Base-by-base conservation (phyloP, 2,797 vertebrate species). In the Heterohyrax brucei region DNA sequence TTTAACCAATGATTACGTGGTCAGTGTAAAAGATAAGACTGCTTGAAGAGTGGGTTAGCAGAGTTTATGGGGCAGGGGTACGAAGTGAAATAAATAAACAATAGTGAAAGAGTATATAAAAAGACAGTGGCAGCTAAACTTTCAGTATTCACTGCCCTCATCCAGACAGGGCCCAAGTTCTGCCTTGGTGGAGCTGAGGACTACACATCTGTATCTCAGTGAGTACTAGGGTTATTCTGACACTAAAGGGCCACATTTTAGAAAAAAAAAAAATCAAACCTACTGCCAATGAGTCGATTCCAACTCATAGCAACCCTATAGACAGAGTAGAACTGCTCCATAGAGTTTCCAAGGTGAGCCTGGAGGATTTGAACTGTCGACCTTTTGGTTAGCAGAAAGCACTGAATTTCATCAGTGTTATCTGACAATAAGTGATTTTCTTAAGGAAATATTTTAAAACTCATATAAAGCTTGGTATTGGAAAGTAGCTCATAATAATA, bases 21-120 rank as follows among this genome's bases (percentile, higher is more conserved):
- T 59, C 48, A 61, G 39, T 10, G 6, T 2, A 7, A 46, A 16
- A 66, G 0, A 0, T 16, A 1, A 4, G 19, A 16, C 26, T 18
- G 8, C 62, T 48, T 7, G 12, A 16, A 26, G 59, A 39, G 5
- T 24, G 1, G 4, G 33, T 19, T 24, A 7, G n/a, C n/a, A 50
- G 48, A n/a, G 14, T 5, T 30, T 48, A 30, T 26, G 3, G 22
- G 16, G 7, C 39, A 7, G 3, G 13, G 12, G 2, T 13, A 1
- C 26, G 72, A 4, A 19, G 24, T 12, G n/a, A 26, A 66, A 10
- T 24, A 46, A 26, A 64, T 2, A n/a, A 2, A 2, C 33, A 4
- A 7, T 2, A 14, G 62, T 26, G 28, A 13, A 30, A 68, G 10
- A 19, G 2, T 24, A 33, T 13, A 13, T 24, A 16, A 10, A 76